Evolutionary conservation across 2,888 invertebrate species (phyloP), one percentile per base, ranked within the genome.

Genomic region (Lithophane leautieri): DNA sequence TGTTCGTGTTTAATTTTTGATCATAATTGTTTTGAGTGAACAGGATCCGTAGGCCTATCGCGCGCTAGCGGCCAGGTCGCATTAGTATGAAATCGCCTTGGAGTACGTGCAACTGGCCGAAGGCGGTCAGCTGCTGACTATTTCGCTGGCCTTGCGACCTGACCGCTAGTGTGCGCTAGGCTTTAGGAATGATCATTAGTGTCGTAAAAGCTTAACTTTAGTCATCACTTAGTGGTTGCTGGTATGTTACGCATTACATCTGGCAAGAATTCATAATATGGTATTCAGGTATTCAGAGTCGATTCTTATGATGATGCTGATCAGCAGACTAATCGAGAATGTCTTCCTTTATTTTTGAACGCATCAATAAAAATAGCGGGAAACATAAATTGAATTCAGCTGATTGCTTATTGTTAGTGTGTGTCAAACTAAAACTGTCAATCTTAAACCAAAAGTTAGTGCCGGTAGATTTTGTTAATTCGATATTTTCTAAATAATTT

Each of bases 341-440:
- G 6, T 77, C 28, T 19, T 54, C 40, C 4, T 19, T 22, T 16
- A 65, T 34, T 44, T 66, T 60, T 22, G 72, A 56, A 63, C 42
- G 72, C 34, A 52, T 4, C 14, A 52, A 44, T 65, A 66, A 81
- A 65, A 70, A 61, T 47, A 61, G 85, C 85, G 85, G 72, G 82
- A 84, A 81, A 47, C 9, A 12, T 19, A 28, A 69, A 61, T 78
- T 70, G 19, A 73, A 34, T 63, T 65, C 44, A 62, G 52, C 72
- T 77, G 70, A 42, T 54, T 79, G 54, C 34, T 44, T 11, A 25
- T 19, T 54, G 9, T 28, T 34, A 28, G 25, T 8, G n/a, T 69
- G 25, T 50, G 22, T 69, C 16, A 50, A 42, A 42, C 34, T 42
- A 47, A 50, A 54, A 52, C 16, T 78, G 76, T 56, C 70, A 78